These are phyloP conservation scores for Timema cristinae DNA, from an alignment of 2,888 invertebrate genomes.

Conservation along the genomic window DNA sequence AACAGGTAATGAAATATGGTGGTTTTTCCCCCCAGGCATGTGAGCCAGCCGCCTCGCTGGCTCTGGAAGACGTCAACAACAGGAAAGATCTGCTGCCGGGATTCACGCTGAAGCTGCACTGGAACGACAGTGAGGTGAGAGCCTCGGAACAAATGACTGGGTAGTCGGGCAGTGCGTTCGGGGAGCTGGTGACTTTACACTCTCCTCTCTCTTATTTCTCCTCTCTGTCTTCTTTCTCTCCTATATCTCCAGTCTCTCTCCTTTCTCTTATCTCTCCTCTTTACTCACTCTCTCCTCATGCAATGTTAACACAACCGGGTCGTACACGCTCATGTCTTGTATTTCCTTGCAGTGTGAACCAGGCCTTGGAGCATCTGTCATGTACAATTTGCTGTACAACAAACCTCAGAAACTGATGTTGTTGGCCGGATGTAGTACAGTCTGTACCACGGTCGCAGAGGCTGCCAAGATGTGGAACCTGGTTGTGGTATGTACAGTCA, in stretches of 20 bases:
- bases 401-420: conserved; percentile 91
- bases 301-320: background rate
- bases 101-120: conserved; percentile 84
- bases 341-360: conserved; percentile 84
- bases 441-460: conserved; percentile 98
- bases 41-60: conserved; percentile 95
- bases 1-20: too few relatives aligned
- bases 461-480: conserved; percentile 99
- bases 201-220: too few relatives aligned
- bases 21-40: conserved; percentile 62
- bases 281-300: too few relatives aligned
- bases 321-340: background rate
- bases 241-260: too few relatives aligned
- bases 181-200: too few relatives aligned
- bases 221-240: too few relatives aligned
- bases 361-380: conserved; percentile 94
- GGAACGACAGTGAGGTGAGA: conserved; percentile 91
- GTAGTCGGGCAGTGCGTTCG: too few relatives aligned
- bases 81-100: conserved; percentile 84
- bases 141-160: too few relatives aligned
- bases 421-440: conserved; percentile 95
- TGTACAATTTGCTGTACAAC: conserved; percentile 97
- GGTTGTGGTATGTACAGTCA: conserved; percentile 78
- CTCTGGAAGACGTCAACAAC: conserved; percentile 92
- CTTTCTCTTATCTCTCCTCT: too few relatives aligned